phyloP scores from a whole-genome alignment of 2,113 vertebrate genomes.

The Noctilio leporinus region DNA sequence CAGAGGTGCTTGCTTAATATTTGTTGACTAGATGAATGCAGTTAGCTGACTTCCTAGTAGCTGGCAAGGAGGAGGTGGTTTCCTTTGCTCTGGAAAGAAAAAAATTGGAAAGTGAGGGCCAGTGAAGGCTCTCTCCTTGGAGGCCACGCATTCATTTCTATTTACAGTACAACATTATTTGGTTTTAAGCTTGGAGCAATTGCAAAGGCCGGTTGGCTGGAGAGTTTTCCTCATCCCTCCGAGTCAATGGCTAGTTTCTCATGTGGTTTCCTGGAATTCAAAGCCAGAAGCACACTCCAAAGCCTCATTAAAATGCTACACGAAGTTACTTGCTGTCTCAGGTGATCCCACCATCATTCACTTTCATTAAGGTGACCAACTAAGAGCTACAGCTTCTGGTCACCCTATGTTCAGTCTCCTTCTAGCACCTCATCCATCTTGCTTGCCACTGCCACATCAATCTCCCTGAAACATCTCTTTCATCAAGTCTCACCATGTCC shows the following conservation, averaged over 20 bases:
- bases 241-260: neutral
- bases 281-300: slow-evolving; percentile 9
- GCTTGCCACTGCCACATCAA: slow-evolving; percentile 36
- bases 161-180: neutral
- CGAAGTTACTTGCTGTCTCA: slow-evolving; percentile 31
- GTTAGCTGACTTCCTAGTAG: neutral
- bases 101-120: neutral
- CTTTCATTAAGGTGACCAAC: slow-evolving; percentile 45
- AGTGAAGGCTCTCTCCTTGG: neutral
- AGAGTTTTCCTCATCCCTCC: neutral
- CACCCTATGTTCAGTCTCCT: slow-evolving; percentile 7
- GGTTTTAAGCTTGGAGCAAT: neutral
- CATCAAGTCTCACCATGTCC: slow-evolving; percentile 25
- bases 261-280: neutral
- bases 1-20: neutral
- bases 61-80: neutral
- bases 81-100: neutral
- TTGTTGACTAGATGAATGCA: neutral
- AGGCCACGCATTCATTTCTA: neutral
- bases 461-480: slow-evolving; percentile 50
- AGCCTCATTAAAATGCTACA: neutral
- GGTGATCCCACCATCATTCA: slow-evolving; percentile 11
- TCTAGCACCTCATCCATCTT: slow-evolving; percentile 22
- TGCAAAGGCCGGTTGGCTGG: neutral
- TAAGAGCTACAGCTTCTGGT: slow-evolving; percentile 43